Conservation (phyloP, 1,140 invertebrate species). For the Homalodisca vitripennis region DNA sequence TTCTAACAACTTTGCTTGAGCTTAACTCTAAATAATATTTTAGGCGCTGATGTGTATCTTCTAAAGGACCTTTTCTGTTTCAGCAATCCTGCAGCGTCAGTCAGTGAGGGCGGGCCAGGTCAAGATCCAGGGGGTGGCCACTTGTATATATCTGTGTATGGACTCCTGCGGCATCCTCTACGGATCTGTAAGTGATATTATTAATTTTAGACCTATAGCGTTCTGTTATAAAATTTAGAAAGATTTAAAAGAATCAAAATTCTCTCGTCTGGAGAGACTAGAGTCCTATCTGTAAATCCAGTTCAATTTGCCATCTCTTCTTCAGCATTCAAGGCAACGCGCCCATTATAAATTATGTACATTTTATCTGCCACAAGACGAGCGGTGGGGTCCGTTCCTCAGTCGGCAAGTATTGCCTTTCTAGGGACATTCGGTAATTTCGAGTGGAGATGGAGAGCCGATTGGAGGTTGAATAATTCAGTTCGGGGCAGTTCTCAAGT, state of each 20-base stretch:
- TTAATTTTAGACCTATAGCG: no score
- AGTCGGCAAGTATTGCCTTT: neutral
- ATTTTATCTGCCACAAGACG: neutral
- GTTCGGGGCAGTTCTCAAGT: neutral
- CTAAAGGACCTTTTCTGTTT: slow-evolving; percentile 52
- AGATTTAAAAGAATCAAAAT: no score
- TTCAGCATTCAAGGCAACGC: neutral
- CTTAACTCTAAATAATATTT: no score
- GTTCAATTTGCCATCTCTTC: neutral
- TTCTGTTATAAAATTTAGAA: no score
- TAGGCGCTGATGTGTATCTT: no score
- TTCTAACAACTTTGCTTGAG: no score
- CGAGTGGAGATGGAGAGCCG: neutral
- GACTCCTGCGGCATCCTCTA: slow-evolving; percentile 78
- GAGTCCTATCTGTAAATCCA: neutral
- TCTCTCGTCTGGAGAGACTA: no score
- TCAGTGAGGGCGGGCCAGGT: slow-evolving; percentile 74
- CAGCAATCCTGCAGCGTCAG: slow-evolving; percentile 79
- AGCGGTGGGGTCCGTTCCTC: neutral
- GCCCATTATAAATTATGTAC: neutral
- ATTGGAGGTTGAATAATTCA: slow-evolving; percentile 19
- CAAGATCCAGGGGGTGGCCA: slow-evolving; percentile 78
- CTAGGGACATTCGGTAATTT: neutral
- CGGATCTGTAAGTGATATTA: slow-evolving; percentile 78
- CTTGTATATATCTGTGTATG: slow-evolving; percentile 82